Percentiles rank a stretch among this genome's conserved stretches.
phyloP scores from a whole-genome alignment of 1,140 invertebrate species.

The Megathymus violae region DNA sequence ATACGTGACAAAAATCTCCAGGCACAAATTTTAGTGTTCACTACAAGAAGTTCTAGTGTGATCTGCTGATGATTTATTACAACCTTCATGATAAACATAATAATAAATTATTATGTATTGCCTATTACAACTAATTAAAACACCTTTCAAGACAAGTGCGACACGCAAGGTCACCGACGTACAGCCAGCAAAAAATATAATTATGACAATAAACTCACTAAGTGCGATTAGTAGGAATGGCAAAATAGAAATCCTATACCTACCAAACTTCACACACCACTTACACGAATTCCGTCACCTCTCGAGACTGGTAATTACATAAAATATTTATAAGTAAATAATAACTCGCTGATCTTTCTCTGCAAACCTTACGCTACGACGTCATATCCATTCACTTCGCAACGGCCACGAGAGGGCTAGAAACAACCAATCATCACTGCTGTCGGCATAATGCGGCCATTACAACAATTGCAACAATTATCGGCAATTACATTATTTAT shows the following conservation, averaged over 20 bases:
- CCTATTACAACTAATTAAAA: constrained; percentile 27
- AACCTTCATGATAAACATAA: no score
- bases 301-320: background rate
- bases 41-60: no score
- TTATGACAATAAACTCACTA: no score
- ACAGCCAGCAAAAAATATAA: constrained; percentile 15
- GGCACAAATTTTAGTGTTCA: no score
- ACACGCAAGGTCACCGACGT: constrained; percentile 11
- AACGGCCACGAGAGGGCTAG: constrained; percentile 11
- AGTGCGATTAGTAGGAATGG: no score
- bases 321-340: constrained; percentile 1
- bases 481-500: constrained; percentile 24
- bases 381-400: constrained; percentile 31
- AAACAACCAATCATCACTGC: constrained; percentile 23
- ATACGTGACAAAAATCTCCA: no score
- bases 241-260: no score
- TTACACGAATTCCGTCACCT: no score
- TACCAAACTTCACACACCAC: background rate
- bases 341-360: background rate
- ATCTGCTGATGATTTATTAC: no score
- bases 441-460: constrained; percentile 16
- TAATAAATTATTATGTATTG: background rate
- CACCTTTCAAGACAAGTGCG: constrained; percentile 30
- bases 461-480: constrained; percentile 20
- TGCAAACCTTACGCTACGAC: constrained; percentile 17